Conservation (phyloP, 2,888 invertebrate genomes). For the Augochlorella aurata region DNA sequence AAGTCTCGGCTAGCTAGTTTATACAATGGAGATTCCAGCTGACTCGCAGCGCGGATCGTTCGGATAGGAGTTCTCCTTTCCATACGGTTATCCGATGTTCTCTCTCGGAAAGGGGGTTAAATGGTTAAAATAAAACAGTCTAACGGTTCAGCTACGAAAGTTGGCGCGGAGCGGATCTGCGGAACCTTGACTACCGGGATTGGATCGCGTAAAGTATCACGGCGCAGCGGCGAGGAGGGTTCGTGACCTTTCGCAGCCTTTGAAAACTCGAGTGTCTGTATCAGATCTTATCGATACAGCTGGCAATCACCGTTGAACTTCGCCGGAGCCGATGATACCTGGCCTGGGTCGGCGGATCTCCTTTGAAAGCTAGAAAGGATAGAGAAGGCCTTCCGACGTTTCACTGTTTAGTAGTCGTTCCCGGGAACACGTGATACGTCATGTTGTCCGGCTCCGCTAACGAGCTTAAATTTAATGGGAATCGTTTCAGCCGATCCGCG, state of each 20-base stretch:
- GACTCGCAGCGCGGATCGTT: not conserved
- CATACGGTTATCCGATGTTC: slow-evolving; percentile 27
- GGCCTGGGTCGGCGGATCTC: slow-evolving; percentile 51
- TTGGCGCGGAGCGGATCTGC: slow-evolving; percentile 42
- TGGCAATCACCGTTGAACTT: slow-evolving; percentile 61
- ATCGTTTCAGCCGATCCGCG: slow-evolving; percentile 26
- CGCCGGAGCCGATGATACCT: slow-evolving; percentile 62
- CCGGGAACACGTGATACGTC: slow-evolving; percentile 60
- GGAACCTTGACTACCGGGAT: slow-evolving; percentile 35
- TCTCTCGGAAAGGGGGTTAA: slow-evolving; percentile 39
- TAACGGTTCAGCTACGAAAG: slow-evolving; percentile 49
- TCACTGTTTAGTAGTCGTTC: slow-evolving; percentile 56
- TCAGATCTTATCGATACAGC: slow-evolving; percentile 66
- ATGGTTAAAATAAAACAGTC: slow-evolving; percentile 39
- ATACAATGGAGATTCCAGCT: not conserved
- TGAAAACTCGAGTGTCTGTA: slow-evolving; percentile 69
- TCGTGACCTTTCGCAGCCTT: slow-evolving; percentile 66
- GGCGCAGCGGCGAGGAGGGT: slow-evolving; percentile 26
- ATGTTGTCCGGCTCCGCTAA: slow-evolving; percentile 54
- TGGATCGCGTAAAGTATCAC: slow-evolving; percentile 43
- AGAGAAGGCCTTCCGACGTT: slow-evolving; percentile 17
- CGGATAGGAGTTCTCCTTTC: not conserved
- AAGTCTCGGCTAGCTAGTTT: not conserved
- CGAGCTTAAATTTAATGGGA: slow-evolving; percentile 62
- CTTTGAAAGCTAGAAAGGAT: slow-evolving; percentile 54